These are phyloP conservation scores for Microcebus ravelobensis DNA, from an alignment of 2,113 vertebrate species.

Conservation along the genomic window DNA sequence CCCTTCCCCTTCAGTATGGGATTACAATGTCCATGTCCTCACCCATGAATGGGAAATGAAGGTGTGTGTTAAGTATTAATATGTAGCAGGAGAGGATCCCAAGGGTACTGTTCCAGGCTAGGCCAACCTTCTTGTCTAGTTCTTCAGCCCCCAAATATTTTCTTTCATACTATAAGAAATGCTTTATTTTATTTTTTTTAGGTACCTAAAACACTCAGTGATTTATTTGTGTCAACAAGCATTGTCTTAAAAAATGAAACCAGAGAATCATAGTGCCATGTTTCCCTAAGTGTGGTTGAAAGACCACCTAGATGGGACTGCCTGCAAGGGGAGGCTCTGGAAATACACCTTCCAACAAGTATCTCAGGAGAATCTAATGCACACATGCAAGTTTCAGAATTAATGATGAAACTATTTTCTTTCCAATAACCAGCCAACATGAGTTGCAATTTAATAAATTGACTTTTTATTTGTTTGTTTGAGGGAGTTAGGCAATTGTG, in stretches of 20 bases:
- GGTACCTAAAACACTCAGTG: background rate
- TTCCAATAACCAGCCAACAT: background rate
- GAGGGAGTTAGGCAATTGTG: background rate
- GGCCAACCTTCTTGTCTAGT: background rate
- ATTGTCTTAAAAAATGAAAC: background rate
- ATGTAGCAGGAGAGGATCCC: background rate
- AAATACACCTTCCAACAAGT: background rate
- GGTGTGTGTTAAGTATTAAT: background rate
- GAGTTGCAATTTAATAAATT: background rate
- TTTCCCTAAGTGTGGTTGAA: background rate
- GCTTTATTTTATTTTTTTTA: constrained; percentile 31
- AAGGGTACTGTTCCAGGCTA: background rate
- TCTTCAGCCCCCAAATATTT: background rate
- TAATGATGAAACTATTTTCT: constrained; percentile 6
- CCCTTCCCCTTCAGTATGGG: background rate
- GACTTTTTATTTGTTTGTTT: background rate
- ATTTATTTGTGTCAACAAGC: background rate
- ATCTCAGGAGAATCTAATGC: background rate
- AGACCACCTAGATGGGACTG: background rate
- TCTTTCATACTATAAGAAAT: background rate
- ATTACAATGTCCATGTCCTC: background rate
- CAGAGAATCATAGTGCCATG: background rate
- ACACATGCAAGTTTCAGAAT: background rate
- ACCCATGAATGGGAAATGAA: background rate
- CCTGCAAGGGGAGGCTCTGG: background rate